Base-by-base conservation (phyloP, 2,113 vertebrate species). In the Ameiurus melas region DNA sequence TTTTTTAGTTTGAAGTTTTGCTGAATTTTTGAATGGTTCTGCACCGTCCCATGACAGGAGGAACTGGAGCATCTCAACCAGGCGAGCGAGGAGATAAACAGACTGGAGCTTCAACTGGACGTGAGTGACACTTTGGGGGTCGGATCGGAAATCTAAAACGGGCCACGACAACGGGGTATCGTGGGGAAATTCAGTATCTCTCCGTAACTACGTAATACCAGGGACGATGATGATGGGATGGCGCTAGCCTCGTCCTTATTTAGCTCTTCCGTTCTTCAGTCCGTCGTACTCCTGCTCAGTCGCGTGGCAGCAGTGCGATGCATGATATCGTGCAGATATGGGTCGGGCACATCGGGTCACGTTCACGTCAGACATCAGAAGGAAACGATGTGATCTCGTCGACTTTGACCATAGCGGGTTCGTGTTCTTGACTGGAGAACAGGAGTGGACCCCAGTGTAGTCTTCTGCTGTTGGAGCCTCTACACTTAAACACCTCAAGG, bases 11-110 rank as follows among this genome's bases (percentile, higher is more conserved):
- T 55, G 1, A 39, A 7, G 25, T 13, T 12, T 88, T 51, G 27
- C 7, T 75, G 47, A n/a, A n/a, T 51, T 58, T 27, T 55, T 57
- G 36, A 30, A 57, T 30, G 79, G 71, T 22, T 58, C 58, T 84
- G 36, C 78, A 4, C 5, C 17, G 83, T 64, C 88, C 81, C 58
- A 84, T 75, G 97, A 85, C 66, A 98, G 97, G 97, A 97, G 87
- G 97, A 98, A 89, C 93, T 98, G 89, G 97, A 98, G 75, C 97
- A 97, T 17, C 94, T 98, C 86, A 98, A 98, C 93, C 96, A 97
- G 93, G 97, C 97, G 91, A 97, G 97, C 0, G 96, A 96, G 75
- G 96, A 98, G 91, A 98, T 98, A 90, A 98, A 98, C 92, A 95
- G 94, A 47, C 95, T 97, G 94, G 97, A 98, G 90, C 95, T 98